A percentile compares a stretch with the other conserved stretches of the same genome.
Evolutionary conservation across 37 sponge, comb jelly and placozoan genomes (phyloP).

Genomic region (Beroe forskalii): DNA sequence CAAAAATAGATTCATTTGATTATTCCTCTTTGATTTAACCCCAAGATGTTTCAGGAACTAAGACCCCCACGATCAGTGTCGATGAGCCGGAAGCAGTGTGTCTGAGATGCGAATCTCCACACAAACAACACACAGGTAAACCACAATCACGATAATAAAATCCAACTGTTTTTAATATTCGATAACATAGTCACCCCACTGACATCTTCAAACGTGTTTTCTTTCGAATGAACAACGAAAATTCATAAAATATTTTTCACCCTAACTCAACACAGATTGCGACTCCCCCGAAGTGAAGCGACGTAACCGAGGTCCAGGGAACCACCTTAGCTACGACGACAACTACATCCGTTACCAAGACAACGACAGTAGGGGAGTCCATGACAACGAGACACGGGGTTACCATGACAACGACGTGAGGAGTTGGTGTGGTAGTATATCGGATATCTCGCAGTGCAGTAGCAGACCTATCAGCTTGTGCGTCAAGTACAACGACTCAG

Average conservation of each 20-base stretch:
- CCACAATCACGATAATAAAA: no score
- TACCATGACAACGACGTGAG: background rate
- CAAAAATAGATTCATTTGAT: no score
- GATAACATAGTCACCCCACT: no score
- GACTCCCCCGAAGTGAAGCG: background rate
- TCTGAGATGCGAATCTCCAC: background rate
- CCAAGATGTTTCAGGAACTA: background rate
- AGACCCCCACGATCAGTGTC: background rate
- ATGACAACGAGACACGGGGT: background rate
- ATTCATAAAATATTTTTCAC: no score
- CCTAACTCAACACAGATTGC: background rate
- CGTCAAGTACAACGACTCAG: constrained; percentile 38
- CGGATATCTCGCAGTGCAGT: constrained; percentile 44
- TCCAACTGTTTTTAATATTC: no score
- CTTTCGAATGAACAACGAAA: no score
- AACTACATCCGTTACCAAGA: background rate
- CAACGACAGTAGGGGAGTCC: background rate
- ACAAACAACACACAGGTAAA: no score
- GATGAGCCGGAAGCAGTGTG: background rate
- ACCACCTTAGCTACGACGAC: background rate
- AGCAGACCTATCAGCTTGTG: constrained; percentile 64
- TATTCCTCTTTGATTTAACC: no score
- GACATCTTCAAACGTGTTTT: no score
- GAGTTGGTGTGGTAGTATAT: constrained; percentile 13
- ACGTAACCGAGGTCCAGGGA: background rate